Conservation (phyloP, 2,888 invertebrate species). For the Dendrolimus pini region DNA sequence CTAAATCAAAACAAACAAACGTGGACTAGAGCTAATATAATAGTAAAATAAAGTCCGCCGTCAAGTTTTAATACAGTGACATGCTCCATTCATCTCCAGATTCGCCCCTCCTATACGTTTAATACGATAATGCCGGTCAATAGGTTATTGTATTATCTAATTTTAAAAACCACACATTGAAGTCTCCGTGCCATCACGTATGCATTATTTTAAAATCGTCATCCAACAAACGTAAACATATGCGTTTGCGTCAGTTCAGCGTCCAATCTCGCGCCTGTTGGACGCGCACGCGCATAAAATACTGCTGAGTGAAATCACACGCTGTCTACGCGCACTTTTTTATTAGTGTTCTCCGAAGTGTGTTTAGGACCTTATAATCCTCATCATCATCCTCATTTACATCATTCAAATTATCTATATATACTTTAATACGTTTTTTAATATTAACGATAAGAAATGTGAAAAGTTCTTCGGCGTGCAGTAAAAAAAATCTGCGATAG, state of each 20-base stretch:
- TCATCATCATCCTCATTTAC: no score
- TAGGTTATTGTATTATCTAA: background rate
- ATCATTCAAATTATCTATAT: no score
- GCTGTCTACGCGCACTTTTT: constrained; percentile 6
- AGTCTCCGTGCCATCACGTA: background rate
- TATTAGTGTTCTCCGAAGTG: background rate
- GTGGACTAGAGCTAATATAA: no score
- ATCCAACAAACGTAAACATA: constrained; percentile 19
- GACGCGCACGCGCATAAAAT: constrained; percentile 20
- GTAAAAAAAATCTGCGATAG: background rate
- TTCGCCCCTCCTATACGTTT: background rate
- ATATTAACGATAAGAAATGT: no score
- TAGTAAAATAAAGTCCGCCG: no score
- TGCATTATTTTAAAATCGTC: constrained; percentile 3
- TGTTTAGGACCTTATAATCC: no score
- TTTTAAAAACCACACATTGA: background rate
- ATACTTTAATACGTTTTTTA: no score
- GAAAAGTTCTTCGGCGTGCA: no score
- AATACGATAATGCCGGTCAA: background rate
- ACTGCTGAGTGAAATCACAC: constrained; percentile 22
- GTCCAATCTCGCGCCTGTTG: constrained; percentile 23
- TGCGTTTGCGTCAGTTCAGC: constrained; percentile 27
- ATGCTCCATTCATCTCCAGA: no score
- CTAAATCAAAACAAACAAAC: no score
- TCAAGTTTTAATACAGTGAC: no score